Base-by-base conservation (phyloP, 2,113 vertebrate genomes). In the Poecilia latipinna region DNA sequence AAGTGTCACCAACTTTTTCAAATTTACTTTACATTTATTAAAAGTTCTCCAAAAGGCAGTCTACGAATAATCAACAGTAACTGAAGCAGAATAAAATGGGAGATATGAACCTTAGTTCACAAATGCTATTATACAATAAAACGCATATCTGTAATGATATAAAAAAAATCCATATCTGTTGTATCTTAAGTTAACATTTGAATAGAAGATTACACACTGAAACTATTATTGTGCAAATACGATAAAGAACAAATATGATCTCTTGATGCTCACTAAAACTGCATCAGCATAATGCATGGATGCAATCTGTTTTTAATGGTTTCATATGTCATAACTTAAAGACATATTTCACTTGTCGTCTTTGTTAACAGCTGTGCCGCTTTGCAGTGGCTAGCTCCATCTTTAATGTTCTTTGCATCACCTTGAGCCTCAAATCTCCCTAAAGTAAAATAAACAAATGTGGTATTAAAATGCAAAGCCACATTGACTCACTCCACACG, bases 401-500 rank as follows among this genome's bases (percentile, higher is more conserved):
- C 54, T 62, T 31, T 60, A 37, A 75, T 79, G 78, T 77, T 71
- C 57, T 60, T 74, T 70, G 66, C 22, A 19, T 66, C 48, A 61
- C 10, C 62, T 42, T 57, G 0, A 48, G 33, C 31, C 74, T 61
- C 57, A 44, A 72, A 28, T 63, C 28, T 75, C n/a, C 70, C 31
- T 33, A 65, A 62, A 74, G 68, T 64, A 82, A 10, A 84, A 80
- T 54, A 33, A 63, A 78, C 28, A 69, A 75, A 65, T 60, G 63
- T 48, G 42, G 66, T 22, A 64, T 82, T 74, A 73, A 81, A 77
- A 89, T 80, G 70, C 65, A 83, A 80, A 83, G 73, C 8, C 74
- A 62, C 74, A 68, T 57, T 1, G 48, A 79, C 72, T 77, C 67
- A 54, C 75, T 63, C 66, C 69, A 66, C 28, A 67, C 29, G 48